Evolutionary conservation across 1,140 invertebrate genomes (phyloP), one percentile per base, ranked within the genome.

Genomic region (Cherax destructor): DNA sequence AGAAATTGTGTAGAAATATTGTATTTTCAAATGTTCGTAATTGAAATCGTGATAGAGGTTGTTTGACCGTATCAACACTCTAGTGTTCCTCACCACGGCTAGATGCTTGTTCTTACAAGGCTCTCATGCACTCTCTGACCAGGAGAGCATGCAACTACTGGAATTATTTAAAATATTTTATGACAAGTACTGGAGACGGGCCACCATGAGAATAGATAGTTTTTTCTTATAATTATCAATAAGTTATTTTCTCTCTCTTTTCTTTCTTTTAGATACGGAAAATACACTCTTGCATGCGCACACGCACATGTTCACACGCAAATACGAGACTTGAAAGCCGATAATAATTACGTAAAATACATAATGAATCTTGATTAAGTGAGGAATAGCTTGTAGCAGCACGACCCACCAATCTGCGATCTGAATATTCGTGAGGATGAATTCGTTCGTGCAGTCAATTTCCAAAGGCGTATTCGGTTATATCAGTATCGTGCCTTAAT

Each of bases 201-300:
- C 30, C 30, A 41, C 30, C 30, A 2, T 41, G 30, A 41, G 30
- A 41, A 41, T 41, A 41, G 30, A 41, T 41, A 41, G 30, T 41
- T 41, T 41, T 41, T 41, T 41, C 30, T 41, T 41, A 41, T 41
- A 41, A 41, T 41, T 41, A 41, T 41, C 30, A 41, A 41, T 41
- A 41, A 41, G 30, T 41, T 41, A 41, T 41, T 41, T 18, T n/a
- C n/a, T n/a, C n/a, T n/a, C n/a, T n/a, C n/a, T 41, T 2, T 41
- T 41, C 30, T 41, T 41, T 41, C 30, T 6, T n/a, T 6, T n/a
- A 78, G 24, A 78, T 30, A 79, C 77, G 50, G 41, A 79, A 47
- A 79, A 79, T 47, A 79, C 77, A 79, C 77, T 50, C 77, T 50
- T 47, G 6, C 77, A 30, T n/a, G 24, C 69, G 24, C 69, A 74